Evolutionary conservation across 1,140 invertebrate species (phyloP).

Genomic region (Mylabris phalerata): DNA sequence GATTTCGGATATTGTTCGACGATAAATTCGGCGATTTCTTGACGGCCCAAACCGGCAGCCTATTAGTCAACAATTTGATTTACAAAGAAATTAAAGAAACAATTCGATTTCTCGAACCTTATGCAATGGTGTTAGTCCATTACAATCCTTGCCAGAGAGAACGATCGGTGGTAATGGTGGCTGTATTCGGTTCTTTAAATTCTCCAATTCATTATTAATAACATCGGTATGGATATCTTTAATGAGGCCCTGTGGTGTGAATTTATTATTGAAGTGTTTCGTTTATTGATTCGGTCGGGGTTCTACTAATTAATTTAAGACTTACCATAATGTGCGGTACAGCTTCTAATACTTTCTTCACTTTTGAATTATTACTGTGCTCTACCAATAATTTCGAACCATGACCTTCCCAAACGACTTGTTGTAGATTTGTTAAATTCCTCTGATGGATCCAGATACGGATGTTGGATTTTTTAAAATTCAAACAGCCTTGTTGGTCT

Average conservation of each 20-base stretch:
- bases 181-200: constrained; percentile 55
- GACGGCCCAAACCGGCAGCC: constrained; percentile 73
- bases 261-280: background rate
- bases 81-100: constrained; percentile 10
- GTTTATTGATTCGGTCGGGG: background rate
- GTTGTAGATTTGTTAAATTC: constrained; percentile 72
- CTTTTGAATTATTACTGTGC: constrained; percentile 72
- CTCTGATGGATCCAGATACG: constrained; percentile 88
- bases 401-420: constrained; percentile 81
- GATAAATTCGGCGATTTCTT: constrained; percentile 66
- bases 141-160: constrained; percentile 68
- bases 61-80: constrained; percentile 33
- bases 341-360: constrained; percentile 74
- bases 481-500: constrained; percentile 47
- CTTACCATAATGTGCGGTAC: constrained; percentile 83
- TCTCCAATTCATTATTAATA: constrained; percentile 67
- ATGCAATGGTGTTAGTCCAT: constrained; percentile 74
- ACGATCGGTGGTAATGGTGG: constrained; percentile 66
- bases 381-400: constrained; percentile 72
- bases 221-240: constrained; percentile 72
- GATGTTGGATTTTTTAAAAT: constrained; percentile 77
- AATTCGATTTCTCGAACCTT: constrained; percentile 50
- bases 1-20: constrained; percentile 62
- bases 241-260: constrained; percentile 61
- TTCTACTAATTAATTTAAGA: constrained; percentile 3